These are phyloP conservation scores for Mycetomoellerius zeteki DNA, from an alignment of 1,140 invertebrate genomes.

Conservation along the genomic window DNA sequence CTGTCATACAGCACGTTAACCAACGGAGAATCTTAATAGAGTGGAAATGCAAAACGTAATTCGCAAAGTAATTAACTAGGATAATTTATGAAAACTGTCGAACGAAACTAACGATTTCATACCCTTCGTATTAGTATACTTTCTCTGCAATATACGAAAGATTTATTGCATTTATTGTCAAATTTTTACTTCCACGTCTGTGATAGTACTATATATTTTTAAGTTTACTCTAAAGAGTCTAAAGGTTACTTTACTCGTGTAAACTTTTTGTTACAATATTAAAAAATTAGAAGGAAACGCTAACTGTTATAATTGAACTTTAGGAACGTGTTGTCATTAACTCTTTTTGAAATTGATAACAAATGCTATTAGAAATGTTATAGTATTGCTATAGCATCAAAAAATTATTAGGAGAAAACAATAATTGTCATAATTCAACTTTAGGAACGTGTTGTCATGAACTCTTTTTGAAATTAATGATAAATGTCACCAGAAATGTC, in stretches of 20 bases:
- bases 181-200: neutral
- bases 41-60: neutral
- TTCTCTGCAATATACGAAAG: conserved; percentile 22
- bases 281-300: neutral
- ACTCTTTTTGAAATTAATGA: neutral
- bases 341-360: neutral
- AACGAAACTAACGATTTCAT: conserved; percentile 11
- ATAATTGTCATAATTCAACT: neutral
- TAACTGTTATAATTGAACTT: neutral
- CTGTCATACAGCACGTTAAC: neutral
- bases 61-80: conserved; percentile 27
- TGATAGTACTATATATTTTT: neutral
- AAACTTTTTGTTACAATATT: neutral
- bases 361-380: neutral
- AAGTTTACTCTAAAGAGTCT: too few relatives aligned
- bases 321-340: neutral
- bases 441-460: neutral
- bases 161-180: conserved; percentile 9
- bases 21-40: neutral
- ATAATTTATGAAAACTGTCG: conserved; percentile 37
- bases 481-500: conserved; percentile 2
- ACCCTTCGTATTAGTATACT: conserved; percentile 17
- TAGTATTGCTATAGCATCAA: neutral
- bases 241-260: neutral
- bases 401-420: neutral